A percentile compares a stretch with the other conserved stretches of the same genome.
These are phyloP conservation scores for Terrapene triunguis DNA, from an alignment of 2,113 vertebrate genomes.

Conservation along the genomic window DNA sequence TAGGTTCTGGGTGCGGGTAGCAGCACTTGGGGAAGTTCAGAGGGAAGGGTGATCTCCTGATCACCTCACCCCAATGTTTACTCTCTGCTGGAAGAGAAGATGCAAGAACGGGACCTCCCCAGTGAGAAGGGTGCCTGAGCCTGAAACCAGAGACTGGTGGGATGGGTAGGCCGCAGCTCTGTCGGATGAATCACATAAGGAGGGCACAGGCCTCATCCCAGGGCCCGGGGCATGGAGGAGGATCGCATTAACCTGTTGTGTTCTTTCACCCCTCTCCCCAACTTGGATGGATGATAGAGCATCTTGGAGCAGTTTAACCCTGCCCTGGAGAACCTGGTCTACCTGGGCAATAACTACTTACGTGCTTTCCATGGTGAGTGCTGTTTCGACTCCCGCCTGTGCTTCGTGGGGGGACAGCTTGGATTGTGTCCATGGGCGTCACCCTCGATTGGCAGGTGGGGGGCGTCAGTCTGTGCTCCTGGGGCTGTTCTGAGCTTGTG, in stretches of 20 bases:
- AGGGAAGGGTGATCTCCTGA: background rate
- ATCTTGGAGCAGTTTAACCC: constrained; percentile 95
- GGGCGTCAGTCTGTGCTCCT: accelerated
- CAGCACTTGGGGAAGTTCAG: background rate
- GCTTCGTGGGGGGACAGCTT: background rate
- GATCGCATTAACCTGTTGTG: accelerated
- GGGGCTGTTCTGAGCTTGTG: background rate
- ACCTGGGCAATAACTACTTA: constrained; percentile 92
- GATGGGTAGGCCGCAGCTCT: background rate
- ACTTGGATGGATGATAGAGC: constrained; percentile 77
- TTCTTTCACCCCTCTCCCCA: background rate
- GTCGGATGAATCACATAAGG: accelerated
- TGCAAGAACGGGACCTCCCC: background rate
- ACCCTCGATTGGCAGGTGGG: accelerated
- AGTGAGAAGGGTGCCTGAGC: background rate
- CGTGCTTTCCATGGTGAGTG: constrained; percentile 90
- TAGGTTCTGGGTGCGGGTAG: accelerated
- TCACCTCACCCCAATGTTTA: background rate
- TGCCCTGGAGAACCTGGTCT: constrained; percentile 89
- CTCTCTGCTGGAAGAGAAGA: background rate
- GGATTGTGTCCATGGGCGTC: background rate
- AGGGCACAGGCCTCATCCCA: background rate
- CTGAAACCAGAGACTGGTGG: too few relatives aligned
- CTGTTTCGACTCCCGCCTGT: accelerated
- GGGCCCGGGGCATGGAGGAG: accelerated